phyloP scores from a whole-genome alignment of 2,113 vertebrate genomes.

The Xerus inauris region DNA sequence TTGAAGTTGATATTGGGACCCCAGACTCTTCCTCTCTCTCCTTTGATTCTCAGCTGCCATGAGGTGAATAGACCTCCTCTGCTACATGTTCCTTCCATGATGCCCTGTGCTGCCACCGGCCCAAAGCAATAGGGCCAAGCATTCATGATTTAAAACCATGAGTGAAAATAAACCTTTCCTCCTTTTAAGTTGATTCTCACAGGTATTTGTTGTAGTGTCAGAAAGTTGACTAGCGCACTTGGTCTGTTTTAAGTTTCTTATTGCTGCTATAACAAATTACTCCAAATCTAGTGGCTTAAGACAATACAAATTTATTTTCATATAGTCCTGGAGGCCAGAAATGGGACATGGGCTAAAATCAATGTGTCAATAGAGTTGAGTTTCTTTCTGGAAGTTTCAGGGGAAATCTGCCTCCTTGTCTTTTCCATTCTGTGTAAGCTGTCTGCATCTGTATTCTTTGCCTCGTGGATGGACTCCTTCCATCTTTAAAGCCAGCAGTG shows the following conservation, averaged over 20 bases:
- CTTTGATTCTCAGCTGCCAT: background rate
- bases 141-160: background rate
- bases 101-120: background rate
- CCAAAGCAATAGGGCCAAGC: background rate
- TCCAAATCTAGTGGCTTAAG: background rate
- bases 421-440: background rate
- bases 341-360: background rate
- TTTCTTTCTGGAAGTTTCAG: background rate
- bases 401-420: background rate
- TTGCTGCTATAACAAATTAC: background rate
- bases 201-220: background rate
- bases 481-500: background rate
- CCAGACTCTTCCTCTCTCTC: too few species aligned
- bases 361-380: background rate
- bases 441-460: background rate
- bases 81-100: background rate
- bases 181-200: background rate
- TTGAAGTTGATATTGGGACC: background rate
- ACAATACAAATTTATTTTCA: background rate
- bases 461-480: background rate
- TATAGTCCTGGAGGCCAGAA: background rate
- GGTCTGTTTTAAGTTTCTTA: background rate
- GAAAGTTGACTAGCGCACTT: background rate
- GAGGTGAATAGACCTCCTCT: background rate
- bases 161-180: background rate